phyloP scores from a whole-genome alignment of 2,888 invertebrate species.

The Plutella xylostella region DNA sequence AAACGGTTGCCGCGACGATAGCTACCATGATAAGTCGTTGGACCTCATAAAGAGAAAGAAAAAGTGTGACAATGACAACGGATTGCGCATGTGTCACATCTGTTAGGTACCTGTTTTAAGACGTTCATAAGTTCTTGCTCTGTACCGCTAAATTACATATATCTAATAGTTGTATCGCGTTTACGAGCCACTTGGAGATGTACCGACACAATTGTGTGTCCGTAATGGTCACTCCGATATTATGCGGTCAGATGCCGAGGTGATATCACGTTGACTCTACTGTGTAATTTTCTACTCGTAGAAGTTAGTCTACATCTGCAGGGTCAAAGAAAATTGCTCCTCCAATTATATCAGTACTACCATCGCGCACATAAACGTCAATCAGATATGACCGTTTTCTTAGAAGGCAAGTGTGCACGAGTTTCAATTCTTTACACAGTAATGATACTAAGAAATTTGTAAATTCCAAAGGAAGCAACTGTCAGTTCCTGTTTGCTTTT shows the following conservation, averaged over 20 bases:
- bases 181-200: conserved; percentile 65
- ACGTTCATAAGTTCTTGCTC: conserved; percentile 60
- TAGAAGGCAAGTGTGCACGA: conserved; percentile 1
- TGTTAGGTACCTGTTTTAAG: conserved; percentile 54
- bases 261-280: conserved; percentile 56
- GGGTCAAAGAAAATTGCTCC: conserved; percentile 58
- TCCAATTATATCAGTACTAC: conserved; percentile 4
- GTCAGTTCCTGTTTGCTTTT: too few species aligned
- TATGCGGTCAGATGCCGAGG: conserved; percentile 57
- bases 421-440: too few species aligned
- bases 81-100: conserved; percentile 52
- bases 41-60: neutral
- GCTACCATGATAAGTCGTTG: neutral
- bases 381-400: conserved; percentile 50
- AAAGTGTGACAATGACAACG: conserved; percentile 24
- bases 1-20: too few species aligned
- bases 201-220: conserved; percentile 54
- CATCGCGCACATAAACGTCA: conserved; percentile 4
- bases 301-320: conserved; percentile 33
- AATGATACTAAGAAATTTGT: too few species aligned
- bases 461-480: too few species aligned
- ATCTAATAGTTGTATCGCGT: conserved; percentile 64
- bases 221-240: conserved; percentile 65
- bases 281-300: conserved; percentile 52
- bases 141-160: conserved; percentile 66